phyloP scores from a whole-genome alignment of 2,113 vertebrate genomes.

The Lota lota region DNA sequence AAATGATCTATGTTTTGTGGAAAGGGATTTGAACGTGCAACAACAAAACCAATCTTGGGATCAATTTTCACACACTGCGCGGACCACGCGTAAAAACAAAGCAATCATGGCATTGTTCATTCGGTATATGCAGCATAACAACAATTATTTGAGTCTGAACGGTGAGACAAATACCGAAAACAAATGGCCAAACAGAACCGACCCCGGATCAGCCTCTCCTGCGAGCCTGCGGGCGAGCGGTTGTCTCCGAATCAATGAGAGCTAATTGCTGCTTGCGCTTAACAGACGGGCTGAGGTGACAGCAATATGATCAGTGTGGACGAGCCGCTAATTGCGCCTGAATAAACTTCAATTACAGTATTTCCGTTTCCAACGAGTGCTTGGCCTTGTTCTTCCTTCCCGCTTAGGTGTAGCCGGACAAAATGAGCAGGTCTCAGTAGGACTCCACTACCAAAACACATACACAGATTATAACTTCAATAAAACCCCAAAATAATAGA shows the following conservation, averaged over 20 bases:
- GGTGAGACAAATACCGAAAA: background rate
- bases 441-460: too few relatives aligned
- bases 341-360: constrained; percentile 91
- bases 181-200: constrained; percentile 11
- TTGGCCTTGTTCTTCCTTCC: constrained; percentile 78
- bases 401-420: constrained; percentile 29
- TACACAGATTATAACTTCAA: too few relatives aligned
- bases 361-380: constrained; percentile 87
- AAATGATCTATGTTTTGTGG: too few relatives aligned
- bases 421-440: too few relatives aligned
- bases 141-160: background rate
- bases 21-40: too few relatives aligned
- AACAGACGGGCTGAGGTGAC: constrained; percentile 71
- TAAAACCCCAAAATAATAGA: too few relatives aligned
- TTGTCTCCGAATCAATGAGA: constrained; percentile 57
- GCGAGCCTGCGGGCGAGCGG: constrained; percentile 47
- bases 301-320: constrained; percentile 89
- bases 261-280: constrained; percentile 85
- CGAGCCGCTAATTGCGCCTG: constrained; percentile 84
- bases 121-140: background rate
- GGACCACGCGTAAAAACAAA: background rate
- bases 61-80: background rate
- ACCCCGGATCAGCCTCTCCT: background rate
- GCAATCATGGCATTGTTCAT: background rate
- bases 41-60: too few relatives aligned